Percentiles rank a stretch among this genome's conserved stretches.
phyloP scores from a whole-genome alignment of 2,888 invertebrate genomes.

The Exephanes ischioxanthus region DNA sequence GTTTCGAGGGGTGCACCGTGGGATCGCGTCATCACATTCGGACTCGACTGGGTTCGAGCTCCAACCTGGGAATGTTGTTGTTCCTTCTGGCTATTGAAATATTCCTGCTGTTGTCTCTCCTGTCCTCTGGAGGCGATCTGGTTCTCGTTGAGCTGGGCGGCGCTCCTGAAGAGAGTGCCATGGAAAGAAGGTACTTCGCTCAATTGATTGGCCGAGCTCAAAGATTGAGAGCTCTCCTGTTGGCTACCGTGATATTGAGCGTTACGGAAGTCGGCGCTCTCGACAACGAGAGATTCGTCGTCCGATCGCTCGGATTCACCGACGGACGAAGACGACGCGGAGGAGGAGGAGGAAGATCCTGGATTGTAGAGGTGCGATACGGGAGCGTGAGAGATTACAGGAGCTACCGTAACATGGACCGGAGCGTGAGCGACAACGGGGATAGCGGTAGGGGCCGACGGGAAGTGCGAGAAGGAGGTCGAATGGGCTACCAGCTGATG shows the following conservation, averaged over 20 bases:
- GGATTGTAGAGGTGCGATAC: conserved; percentile 76
- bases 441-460: conserved; percentile 65
- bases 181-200: conserved; percentile 24
- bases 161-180: conserved; percentile 58
- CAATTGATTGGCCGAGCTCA: conserved; percentile 30
- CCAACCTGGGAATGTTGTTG: conserved; percentile 50
- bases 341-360: conserved; percentile 73
- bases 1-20: conserved; percentile 73
- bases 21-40: conserved; percentile 72
- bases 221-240: conserved; percentile 9
- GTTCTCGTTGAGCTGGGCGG: conserved; percentile 60
- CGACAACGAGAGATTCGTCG: conserved; percentile 81
- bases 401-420: conserved; percentile 66
- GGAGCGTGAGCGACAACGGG: conserved; percentile 70
- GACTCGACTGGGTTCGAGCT: conserved; percentile 32
- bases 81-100: conserved; percentile 10
- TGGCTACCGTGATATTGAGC: conserved; percentile 60
- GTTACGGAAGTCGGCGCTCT: conserved; percentile 81
- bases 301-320: conserved; percentile 68
- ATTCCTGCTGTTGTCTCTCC: conserved; percentile 50
- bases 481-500: conserved; percentile 73
- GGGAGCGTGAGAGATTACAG: conserved; percentile 69
- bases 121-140: conserved; percentile 61
- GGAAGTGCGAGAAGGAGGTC: conserved; percentile 67
- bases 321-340: conserved; percentile 68